Percentiles rank a stretch among this genome's conserved stretches.
Conservation (phyloP, 1,140 invertebrate species). For the Drosophila kikkawai region DNA sequence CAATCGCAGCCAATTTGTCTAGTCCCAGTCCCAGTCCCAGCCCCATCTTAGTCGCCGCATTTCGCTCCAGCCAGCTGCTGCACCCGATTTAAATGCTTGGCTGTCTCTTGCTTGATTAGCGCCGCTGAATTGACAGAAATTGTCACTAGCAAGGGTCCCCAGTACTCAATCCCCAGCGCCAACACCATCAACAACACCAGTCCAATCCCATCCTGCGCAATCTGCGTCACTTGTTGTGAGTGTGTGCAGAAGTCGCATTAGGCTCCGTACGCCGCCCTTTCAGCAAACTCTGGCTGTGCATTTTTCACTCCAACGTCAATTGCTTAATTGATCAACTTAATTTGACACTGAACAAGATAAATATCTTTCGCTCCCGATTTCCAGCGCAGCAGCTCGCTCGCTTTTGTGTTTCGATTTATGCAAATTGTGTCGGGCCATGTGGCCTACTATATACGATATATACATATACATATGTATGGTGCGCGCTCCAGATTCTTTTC, state of each 20-base stretch:
- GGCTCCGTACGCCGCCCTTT: constrained; percentile 9
- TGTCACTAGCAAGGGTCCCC: constrained; percentile 59
- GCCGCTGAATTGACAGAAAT: constrained; percentile 81
- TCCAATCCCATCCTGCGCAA: constrained; percentile 38
- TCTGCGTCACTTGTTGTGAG: constrained; percentile 73
- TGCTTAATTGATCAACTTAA: constrained; percentile 85
- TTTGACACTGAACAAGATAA: constrained; percentile 81
- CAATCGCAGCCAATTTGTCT: constrained; percentile 77
- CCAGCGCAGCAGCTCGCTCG: constrained; percentile 56
- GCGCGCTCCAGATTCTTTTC: constrained; percentile 71
- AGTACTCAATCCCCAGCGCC: neutral
- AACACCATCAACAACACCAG: neutral
- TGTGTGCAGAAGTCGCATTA: constrained; percentile 49
- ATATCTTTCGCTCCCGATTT: constrained; percentile 77
- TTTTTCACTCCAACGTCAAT: constrained; percentile 67
- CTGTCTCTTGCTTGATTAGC: constrained; percentile 77
- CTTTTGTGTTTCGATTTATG: constrained; percentile 81
- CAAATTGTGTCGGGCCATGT: constrained; percentile 74
- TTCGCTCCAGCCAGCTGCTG: neutral
- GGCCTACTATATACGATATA: constrained; percentile 39
- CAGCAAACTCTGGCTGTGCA: constrained; percentile 37
- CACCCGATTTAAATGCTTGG: constrained; percentile 60
- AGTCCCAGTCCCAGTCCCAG: constrained; percentile 17
- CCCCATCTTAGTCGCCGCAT: constrained; percentile 2
- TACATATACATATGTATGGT: constrained; percentile 13